phyloP scores from a whole-genome alignment of 2,797 vertebrate species.

The Carduelis carduelis region DNA sequence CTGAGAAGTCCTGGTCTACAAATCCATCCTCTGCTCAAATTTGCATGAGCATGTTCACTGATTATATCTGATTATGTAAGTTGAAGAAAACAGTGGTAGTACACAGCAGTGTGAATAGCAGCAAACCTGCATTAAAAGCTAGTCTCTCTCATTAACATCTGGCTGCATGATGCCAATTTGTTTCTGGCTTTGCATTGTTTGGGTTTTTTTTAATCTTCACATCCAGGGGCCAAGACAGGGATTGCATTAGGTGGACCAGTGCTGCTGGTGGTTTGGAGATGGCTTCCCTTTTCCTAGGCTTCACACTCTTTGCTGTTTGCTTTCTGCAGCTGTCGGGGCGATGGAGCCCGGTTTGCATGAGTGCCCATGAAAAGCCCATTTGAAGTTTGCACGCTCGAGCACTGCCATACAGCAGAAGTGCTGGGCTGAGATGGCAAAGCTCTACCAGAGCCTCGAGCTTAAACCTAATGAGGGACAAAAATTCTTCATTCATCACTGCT shows the following conservation, averaged over 20 bases:
- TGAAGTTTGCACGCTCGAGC: background rate
- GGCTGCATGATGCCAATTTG: background rate
- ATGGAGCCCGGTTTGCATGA: background rate
- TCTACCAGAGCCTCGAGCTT: constrained; percentile 18
- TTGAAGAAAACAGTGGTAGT: background rate
- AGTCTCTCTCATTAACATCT: background rate
- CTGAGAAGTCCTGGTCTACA: background rate
- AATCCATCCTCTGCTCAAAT: background rate
- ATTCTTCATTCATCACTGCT: constrained; percentile 44
- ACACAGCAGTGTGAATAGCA: background rate
- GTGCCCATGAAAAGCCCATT: background rate
- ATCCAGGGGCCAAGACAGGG: background rate
- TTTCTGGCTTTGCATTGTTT: background rate
- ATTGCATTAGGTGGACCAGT: background rate
- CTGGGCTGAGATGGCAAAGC: constrained; percentile 41
- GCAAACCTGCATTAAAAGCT: background rate
- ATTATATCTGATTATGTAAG: background rate
- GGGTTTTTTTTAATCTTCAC: background rate
- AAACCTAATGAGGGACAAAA: constrained; percentile 60
- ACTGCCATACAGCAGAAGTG: background rate
- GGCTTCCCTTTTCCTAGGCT: background rate
- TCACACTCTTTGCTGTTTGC: background rate
- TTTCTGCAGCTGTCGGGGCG: background rate
- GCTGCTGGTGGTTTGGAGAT: background rate
- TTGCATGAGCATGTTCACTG: background rate